Base-by-base conservation (phyloP, 2,113 vertebrate species). In the Pangasianodon hypophthalmus region DNA sequence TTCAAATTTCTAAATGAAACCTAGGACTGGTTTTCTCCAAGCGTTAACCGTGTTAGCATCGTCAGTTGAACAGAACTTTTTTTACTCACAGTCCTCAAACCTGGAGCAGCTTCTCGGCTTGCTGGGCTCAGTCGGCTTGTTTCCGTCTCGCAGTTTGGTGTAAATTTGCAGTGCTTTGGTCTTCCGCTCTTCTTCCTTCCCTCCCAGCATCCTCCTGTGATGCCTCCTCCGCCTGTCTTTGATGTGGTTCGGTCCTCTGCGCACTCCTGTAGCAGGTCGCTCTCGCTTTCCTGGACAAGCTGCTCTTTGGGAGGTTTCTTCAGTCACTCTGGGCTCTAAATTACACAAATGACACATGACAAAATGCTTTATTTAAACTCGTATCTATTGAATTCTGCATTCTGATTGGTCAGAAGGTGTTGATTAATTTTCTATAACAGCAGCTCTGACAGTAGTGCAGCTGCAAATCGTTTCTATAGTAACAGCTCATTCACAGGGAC, bases 81-180 rank as follows among this genome's bases (percentile, higher is more conserved):
- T 58, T 73, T 93, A 94, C 94, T 97, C 92, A 96, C 93, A 93
- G 44, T 95, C 93, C 82, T 95, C 92, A 69, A 96, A 96, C 90
- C 90, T 91, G 87, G 93, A 95, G 90, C 82, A 84, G 0, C 75
- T 91, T 13, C 50, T 91, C 1, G 71, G 71, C 16, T 89, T 91
- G 75, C 62, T 79, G 62, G 54, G 0, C 85, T 77, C 91, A 1
- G 62, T 88, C 37, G 13, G 1, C 24, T 90, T 85, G 0, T 90
- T 58, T 84, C 86, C 29, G 0, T 95, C 93, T 69, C 93, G 93
- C 80, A 95, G 92, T 90, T 94, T 96, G 92, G 92, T 95, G 46
- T 95, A 95, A 88, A 96, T 41, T 4, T 88, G 64, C 81, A 96
- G 88, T 1, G 60, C 93, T 92, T 94, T 93, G 44, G 87, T 87